Evolutionary conservation across 2,888 invertebrate genomes (phyloP).

Genomic region (Onchidella celtica): DNA sequence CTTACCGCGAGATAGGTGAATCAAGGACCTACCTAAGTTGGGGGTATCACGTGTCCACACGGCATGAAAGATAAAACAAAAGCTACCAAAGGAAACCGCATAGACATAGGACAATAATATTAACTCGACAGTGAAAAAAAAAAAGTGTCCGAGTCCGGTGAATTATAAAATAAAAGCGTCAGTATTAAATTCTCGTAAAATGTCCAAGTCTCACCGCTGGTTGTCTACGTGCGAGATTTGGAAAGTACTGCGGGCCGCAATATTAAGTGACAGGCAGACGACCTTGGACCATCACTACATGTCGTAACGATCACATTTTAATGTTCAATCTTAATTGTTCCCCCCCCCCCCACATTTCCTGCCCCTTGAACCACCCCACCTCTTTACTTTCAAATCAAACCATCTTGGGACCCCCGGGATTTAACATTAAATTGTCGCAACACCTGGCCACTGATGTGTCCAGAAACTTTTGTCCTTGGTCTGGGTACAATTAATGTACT

Average conservation of each 20-base stretch:
- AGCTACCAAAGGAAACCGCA: background rate
- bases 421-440: too few species aligned
- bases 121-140: background rate
- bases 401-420: too few species aligned
- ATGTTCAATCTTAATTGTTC: too few species aligned
- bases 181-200: background rate
- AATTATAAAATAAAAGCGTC: background rate
- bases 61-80: background rate
- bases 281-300: too few species aligned
- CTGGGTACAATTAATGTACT: too few species aligned
- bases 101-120: background rate
- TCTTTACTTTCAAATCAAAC: too few species aligned
- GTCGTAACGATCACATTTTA: too few species aligned
- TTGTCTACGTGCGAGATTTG: background rate
- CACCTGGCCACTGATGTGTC: too few species aligned
- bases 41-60: background rate
- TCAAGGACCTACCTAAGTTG: background rate
- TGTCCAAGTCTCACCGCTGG: background rate
- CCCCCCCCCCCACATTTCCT: too few species aligned
- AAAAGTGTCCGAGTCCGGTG: background rate
- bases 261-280: background rate
- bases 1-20: constrained; percentile 6
- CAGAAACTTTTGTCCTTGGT: too few species aligned
- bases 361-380: too few species aligned
- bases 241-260: background rate